Evolutionary conservation across 2,797 vertebrate genomes (phyloP), one percentile per base, ranked within the genome.

Genomic region (Leptoclinus maculatus): DNA sequence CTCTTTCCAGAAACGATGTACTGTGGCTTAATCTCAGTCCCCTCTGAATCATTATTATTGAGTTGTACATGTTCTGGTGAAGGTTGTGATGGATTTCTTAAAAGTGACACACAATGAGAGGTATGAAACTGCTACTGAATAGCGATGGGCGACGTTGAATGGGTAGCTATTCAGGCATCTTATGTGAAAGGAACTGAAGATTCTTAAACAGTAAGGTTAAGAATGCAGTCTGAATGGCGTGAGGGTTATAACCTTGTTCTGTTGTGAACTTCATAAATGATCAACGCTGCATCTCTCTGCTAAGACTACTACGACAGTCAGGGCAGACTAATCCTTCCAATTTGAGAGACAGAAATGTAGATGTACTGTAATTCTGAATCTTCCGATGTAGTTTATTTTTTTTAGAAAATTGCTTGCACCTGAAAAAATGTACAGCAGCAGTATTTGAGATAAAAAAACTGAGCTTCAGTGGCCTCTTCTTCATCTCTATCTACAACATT

Each of bases 111-210:
- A 86, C 78, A 87, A 83, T 63, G 43, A 47, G 67, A 29, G 41
- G 78, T 82, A 80, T 66, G 17, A 79, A 89, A 86, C 53, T 10
- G 41, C 19, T 7, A 0, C 32, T 84, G 76, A 79, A 85, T 67
- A 34, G 56, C 3, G 2, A n/a, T 1, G 17, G 57, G 59, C 49
- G 70, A 77, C 7, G 6, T 47, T n/a, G 32, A 41, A 56, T 7
- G 25, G 64, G 47, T 49, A 60, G 69, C 71, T 76, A 32, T 68
- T 53, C 65, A 62, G 41, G 4, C 7, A 25, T 36, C 76, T 76
- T 59, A 16, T 84, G 23, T 27, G 66, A 62, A 45, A 74, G 54
- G 8, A 36, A 17, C 53, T 39, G 39, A 78, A 76, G 71, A 78
- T 80, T 65, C 73, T 83, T 77, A 66, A 63, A 68, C 56, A 65